These are phyloP conservation scores for Dolichallabes microphthalmus DNA, from an alignment of 2,113 vertebrate genomes.

Conservation along the genomic window DNA sequence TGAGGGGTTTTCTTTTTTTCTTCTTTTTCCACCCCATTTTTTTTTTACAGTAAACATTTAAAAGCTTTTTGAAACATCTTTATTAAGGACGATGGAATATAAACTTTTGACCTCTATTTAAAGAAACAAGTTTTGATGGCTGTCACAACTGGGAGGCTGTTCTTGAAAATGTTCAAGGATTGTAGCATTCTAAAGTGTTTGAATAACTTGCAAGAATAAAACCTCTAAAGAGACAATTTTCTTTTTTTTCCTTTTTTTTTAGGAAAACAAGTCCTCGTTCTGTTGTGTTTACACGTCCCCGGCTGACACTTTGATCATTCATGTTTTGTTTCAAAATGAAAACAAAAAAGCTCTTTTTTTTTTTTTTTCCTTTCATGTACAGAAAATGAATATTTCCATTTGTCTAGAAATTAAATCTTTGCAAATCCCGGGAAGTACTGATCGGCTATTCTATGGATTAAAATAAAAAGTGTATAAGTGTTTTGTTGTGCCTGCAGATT, in stretches of 20 bases:
- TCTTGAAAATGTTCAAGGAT: slow-evolving; percentile 14
- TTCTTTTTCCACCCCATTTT: neutral
- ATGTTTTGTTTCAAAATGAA: neutral
- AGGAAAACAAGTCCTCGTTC: neutral
- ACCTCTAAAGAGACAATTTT: neutral
- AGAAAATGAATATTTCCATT: neutral
- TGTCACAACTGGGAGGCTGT: neutral
- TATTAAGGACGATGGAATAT: neutral
- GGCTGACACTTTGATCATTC: neutral
- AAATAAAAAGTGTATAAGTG: neutral
- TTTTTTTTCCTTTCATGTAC: neutral
- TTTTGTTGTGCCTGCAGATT: neutral
- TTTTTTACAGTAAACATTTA: neutral
- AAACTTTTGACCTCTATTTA: neutral
- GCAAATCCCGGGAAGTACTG: neutral
- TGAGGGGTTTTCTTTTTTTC: no score
- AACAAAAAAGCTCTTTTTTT: neutral
- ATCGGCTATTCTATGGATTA: neutral
- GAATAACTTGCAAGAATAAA: neutral
- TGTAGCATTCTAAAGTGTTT: no score
- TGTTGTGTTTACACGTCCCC: neutral
- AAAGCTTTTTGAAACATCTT: neutral
- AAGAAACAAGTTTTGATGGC: neutral
- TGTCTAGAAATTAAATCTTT: neutral
- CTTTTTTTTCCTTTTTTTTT: no score